Base-by-base conservation (phyloP, 2,797 vertebrate genomes). In the Schizopygopsis malacanthus region DNA sequence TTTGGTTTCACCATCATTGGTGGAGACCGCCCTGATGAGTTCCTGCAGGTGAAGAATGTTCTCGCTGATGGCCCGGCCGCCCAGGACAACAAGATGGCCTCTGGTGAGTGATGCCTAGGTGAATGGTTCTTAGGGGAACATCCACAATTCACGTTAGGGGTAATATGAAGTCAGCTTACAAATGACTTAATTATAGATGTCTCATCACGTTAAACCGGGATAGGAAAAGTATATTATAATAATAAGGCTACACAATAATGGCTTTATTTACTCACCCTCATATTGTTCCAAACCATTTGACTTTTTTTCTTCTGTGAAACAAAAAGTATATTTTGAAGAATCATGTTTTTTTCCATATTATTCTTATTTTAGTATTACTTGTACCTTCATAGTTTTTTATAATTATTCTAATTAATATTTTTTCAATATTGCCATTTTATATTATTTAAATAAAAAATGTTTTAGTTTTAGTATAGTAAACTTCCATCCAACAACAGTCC, bases 1-100 rank as follows among this genome's bases (percentile, higher is more conserved):
- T 99, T 99, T 89, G 98, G 98, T n/a, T 99, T 99, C 88, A 99
- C 98, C 71, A 99, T 99, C 88, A 99, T 99, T 0, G 98, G 98
- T 41, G 98, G 98, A 80, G 98, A 99, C 88, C 95, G 98, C n/a
- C 96, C 97, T 1, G 98, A 99, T 45, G 98, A 99, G 91, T 99
- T 99, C 92, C 95, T 99, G 1, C 98, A 99, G 92, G 98, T 99
- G 90, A 99, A 99, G 92, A 99, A 99, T 3, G 97, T 99, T 56
- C 94, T 99, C 28, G 96, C 95, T 25, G 98, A 99, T 0, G 98
- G 98, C 12, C 98, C 98, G 0, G 98, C 98, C 1, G 97, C 98
- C 0, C 97, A 98, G 1, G 98, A 99, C 89, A 98, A 97, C 88
- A 99, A 97, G 92, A 99, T 99, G 18, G 95, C 96, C 59, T 97